phyloP scores from a whole-genome alignment of 2,113 vertebrate species.

The Vidua chalybeata region DNA sequence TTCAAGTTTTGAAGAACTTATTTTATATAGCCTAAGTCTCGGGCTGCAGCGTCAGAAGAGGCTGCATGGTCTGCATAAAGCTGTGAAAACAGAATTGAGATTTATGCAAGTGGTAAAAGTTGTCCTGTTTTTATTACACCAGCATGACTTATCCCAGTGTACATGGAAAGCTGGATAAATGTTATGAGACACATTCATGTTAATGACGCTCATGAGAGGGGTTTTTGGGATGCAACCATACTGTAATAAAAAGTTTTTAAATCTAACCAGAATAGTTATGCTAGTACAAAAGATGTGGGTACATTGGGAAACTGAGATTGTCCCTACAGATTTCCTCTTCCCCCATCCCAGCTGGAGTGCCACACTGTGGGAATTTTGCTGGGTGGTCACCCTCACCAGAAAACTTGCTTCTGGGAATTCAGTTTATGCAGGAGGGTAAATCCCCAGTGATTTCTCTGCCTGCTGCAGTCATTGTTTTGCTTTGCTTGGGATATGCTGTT shows the following conservation, averaged over 20 bases:
- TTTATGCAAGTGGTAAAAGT: background rate
- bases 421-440: background rate
- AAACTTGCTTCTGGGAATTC: background rate
- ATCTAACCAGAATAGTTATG: background rate
- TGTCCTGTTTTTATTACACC: background rate
- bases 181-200: rapidly evolving
- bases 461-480: background rate
- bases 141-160: background rate
- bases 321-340: background rate
- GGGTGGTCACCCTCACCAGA: background rate
- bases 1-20: background rate
- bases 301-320: background rate
- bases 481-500: background rate
- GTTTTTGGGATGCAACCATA: background rate
- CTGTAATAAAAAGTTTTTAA: background rate
- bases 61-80: background rate
- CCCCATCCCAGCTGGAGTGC: background rate
- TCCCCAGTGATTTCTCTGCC: background rate
- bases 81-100: background rate
- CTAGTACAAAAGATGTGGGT: background rate
- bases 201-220: background rate
- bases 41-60: background rate
- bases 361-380: background rate
- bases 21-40: background rate
- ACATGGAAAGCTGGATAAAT: background rate